Conservation (phyloP, 2,888 invertebrate species). For the Notodromas monacha region DNA sequence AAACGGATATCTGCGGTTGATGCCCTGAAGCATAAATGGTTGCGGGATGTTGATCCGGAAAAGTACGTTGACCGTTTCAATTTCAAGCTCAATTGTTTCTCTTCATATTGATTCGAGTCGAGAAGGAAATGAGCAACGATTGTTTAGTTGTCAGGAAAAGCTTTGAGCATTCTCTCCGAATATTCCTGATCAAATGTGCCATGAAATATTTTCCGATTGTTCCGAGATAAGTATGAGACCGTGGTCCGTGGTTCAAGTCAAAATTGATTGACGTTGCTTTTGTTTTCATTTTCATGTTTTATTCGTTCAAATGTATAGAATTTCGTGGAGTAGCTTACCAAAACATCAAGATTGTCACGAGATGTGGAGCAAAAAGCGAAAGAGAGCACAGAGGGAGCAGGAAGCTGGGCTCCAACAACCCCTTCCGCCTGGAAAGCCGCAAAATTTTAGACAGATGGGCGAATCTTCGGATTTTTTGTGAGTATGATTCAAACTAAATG, state of each 20-base stretch:
- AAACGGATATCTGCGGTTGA: conserved; percentile 73
- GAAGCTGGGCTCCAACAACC: conserved; percentile 21
- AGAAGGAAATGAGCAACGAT: neutral
- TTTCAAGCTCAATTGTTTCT: conserved; percentile 1
- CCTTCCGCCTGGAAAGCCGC: conserved; percentile 19
- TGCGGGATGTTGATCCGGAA: conserved; percentile 59
- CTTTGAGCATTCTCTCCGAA: no score
- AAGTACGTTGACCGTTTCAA: conserved; percentile 21
- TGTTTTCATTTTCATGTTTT: no score
- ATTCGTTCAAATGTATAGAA: no score
- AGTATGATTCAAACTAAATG: no score
- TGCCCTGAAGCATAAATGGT: conserved; percentile 66
- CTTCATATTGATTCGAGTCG: neutral
- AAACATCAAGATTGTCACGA: conserved; percentile 97
- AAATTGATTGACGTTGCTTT: no score
- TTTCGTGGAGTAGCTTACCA: no score
- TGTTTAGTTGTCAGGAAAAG: neutral
- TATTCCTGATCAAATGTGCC: no score
- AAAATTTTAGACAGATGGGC: no score
- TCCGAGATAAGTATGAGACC: no score
- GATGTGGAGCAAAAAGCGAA: conserved; percentile 87
- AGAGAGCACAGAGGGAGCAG: conserved; percentile 44
- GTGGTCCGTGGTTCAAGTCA: no score
- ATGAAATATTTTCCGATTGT: no score
- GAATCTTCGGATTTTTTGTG: no score